Base-by-base conservation (phyloP, 2,797 vertebrate genomes). In the Pseudomugil gertrudae region DNA sequence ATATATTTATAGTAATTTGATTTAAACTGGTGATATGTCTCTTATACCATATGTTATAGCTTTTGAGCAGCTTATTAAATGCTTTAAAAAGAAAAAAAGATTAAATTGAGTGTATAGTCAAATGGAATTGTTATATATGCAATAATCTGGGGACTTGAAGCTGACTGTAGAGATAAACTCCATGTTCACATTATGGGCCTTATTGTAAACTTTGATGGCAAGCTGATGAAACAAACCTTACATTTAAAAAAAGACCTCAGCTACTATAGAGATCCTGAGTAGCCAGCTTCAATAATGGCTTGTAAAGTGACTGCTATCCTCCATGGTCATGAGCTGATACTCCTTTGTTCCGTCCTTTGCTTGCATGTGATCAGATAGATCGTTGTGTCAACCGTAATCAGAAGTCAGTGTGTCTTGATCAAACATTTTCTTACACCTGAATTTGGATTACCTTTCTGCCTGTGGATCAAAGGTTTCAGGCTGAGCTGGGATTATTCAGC, bases 391-490 rank as follows among this genome's bases (percentile, higher is more conserved):
- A 69, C 66, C 51, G 45, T 57, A 81, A 79, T 90, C 73, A 80
- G 63, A 60, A 51, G 57, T 48, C 66, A 6, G 60, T 21, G 0
- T 45, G 63, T 81, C 76, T 10, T 30, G 72, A 90, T 91, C 81
- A 84, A 86, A 85, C 65, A 1, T 62, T 26, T 72, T 53, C 72
- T 66, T 35, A 56, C 67, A 77, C 83, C 78, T 77, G 79, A 76
- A 80, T 85, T 72, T 67, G 75, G 71, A 86, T 87, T 72, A 61
- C 52, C 62, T 77, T 62, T 76, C 68, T 63, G 63, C 48, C 57
- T 30, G 45, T 35, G 80, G 76, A 90, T 92, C 76, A 90, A 91
- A 90, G 78, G 63, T 66, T 78, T 61, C 51, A 2, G 47, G 54
- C 63, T 66, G 74, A 84, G 76, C 56, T 3, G 23, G 74, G 66